Percentiles rank a stretch among this genome's conserved stretches.
These are phyloP conservation scores for Noctua comes DNA, from an alignment of 2,888 invertebrate species.

Conservation along the genomic window DNA sequence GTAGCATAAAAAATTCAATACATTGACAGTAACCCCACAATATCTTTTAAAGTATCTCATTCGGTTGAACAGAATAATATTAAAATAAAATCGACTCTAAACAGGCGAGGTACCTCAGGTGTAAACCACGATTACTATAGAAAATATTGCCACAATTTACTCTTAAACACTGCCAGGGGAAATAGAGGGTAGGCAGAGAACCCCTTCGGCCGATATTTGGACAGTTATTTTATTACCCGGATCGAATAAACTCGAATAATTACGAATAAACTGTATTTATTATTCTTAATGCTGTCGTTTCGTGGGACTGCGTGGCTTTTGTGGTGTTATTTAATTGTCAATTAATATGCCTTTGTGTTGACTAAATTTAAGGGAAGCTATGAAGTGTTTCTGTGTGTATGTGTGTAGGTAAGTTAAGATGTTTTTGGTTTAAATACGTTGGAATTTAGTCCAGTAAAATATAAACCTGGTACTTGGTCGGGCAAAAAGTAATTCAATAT, in stretches of 20 bases:
- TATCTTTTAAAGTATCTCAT: constrained; percentile 50
- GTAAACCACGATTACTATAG: constrained; percentile 72
- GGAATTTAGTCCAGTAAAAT: neutral
- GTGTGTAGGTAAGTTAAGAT: neutral
- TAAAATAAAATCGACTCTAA: constrained; percentile 57
- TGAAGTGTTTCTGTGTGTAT: constrained; percentile 2
- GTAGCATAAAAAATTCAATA: constrained; percentile 14
- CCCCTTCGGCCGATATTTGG: constrained; percentile 60
- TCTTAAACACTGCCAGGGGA: constrained; percentile 73
- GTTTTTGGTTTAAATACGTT: neutral
- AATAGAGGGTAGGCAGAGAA: constrained; percentile 56
- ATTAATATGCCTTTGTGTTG: constrained; percentile 27
- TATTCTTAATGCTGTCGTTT: constrained; percentile 58
- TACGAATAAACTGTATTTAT: constrained; percentile 63
- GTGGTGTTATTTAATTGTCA: constrained; percentile 43
- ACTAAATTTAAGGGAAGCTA: neutral
- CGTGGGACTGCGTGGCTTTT: constrained; percentile 42
- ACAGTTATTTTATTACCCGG: constrained; percentile 65
- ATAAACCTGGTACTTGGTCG: neutral
- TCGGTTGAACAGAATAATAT: constrained; percentile 42
- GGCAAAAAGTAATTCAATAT: neutral
- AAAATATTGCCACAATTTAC: constrained; percentile 74
- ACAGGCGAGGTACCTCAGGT: constrained; percentile 67
- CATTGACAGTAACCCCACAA: constrained; percentile 21
- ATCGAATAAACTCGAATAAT: constrained; percentile 50